Percentiles rank a stretch among this genome's conserved stretches.
Conservation (phyloP, 2,113 vertebrate species). For the Larimichthys polyactis region DNA sequence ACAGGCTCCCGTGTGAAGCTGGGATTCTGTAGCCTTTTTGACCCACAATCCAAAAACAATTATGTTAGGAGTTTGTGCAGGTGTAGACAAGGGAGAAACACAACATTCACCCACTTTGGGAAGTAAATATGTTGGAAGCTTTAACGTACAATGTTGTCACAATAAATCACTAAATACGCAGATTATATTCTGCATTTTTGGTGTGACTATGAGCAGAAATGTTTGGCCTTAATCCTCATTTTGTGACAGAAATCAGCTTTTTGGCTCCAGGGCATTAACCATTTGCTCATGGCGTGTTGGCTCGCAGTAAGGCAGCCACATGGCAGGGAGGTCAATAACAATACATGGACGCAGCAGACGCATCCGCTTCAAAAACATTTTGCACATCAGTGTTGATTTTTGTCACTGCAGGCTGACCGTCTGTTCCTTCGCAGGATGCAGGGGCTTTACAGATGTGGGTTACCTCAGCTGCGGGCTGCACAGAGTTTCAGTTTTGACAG, state of each 20-base stretch:
- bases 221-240: conserved; percentile 53
- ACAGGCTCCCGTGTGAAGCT: conserved; percentile 28
- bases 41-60: conserved; percentile 19
- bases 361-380: conserved; percentile 7
- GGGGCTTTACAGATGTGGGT: conserved; percentile 25
- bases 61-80: conserved; percentile 1
- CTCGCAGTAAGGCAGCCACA: neutral
- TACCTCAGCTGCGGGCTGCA: conserved; percentile 37
- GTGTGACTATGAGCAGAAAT: conserved; percentile 9
- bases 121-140: neutral
- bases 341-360: neutral
- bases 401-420: conserved; percentile 36
- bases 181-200: conserved; percentile 27
- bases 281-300: conserved; percentile 24
- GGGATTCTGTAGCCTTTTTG: conserved; percentile 39
- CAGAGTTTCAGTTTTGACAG: conserved; percentile 19
- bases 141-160: neutral
- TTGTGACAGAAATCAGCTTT: conserved; percentile 39
- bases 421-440: conserved; percentile 15
- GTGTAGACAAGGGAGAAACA: conserved; percentile 4
- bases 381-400: conserved; percentile 17
- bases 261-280: conserved; percentile 45
- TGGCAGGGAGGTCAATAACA: neutral
- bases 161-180: conserved; percentile 18
- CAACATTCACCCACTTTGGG: neutral